phyloP scores from a whole-genome alignment of 2,797 vertebrate species.

The Cirrhinus mrigala region DNA sequence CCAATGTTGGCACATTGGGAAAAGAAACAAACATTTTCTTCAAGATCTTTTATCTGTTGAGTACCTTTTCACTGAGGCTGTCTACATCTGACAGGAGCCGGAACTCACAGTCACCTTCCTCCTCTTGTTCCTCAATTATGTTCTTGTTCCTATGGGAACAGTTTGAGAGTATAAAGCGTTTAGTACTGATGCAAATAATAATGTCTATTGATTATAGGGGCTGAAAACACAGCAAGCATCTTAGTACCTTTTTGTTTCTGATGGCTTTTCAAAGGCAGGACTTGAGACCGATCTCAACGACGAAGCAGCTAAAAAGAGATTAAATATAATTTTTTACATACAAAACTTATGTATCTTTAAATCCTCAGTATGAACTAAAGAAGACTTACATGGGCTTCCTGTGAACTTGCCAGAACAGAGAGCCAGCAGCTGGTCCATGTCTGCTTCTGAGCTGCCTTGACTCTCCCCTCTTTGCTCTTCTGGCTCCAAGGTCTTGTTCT shows the following conservation, averaged over 20 bases:
- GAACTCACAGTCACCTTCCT: slow-evolving; percentile 87
- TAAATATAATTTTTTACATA: background rate
- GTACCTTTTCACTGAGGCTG: slow-evolving; percentile 84
- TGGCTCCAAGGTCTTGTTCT: slow-evolving; percentile 71
- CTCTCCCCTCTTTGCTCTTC: slow-evolving; percentile 51
- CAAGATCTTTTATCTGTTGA: background rate
- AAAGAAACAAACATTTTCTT: background rate
- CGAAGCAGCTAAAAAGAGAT: slow-evolving; percentile 46
- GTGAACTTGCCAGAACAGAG: slow-evolving; percentile 89
- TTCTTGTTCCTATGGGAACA: slow-evolving; percentile 16
- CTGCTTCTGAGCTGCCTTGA: slow-evolving; percentile 83
- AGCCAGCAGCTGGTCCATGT: slow-evolving; percentile 84
- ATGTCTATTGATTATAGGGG: background rate
- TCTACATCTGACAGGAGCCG: slow-evolving; percentile 87
- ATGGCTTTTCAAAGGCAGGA: slow-evolving; percentile 52
- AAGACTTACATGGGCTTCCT: slow-evolving; percentile 71
- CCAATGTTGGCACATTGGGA: background rate
- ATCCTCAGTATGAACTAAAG: background rate
- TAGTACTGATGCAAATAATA: background rate
- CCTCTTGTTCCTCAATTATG: background rate
- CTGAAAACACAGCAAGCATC: no score
- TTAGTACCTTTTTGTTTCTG: slow-evolving; percentile 66
- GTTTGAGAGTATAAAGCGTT: background rate
- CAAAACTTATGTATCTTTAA: background rate
- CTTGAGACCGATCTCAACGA: slow-evolving; percentile 54